phyloP scores from a whole-genome alignment of 2,797 vertebrate species.

The Botia kubotai region DNA sequence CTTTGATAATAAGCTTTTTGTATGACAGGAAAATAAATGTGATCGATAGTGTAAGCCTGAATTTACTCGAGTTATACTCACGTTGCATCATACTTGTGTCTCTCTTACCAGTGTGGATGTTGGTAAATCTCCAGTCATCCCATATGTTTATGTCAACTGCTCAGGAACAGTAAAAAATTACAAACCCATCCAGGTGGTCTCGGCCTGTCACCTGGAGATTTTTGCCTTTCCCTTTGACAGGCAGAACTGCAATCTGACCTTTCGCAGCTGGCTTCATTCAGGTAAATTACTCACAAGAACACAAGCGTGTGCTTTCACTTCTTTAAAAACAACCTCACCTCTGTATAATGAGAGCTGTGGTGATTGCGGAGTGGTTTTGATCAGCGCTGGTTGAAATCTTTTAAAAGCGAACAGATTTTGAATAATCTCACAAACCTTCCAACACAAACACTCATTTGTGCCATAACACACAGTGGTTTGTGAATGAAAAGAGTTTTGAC shows the following conservation, averaged over 20 bases:
- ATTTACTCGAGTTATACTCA: conserved; percentile 3
- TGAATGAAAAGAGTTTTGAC: not conserved
- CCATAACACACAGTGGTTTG: not conserved
- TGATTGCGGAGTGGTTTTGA: conserved; percentile 32
- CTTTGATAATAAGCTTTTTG: conserved; percentile 2
- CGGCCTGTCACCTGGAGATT: conserved; percentile 83
- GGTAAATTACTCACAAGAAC: conserved; percentile 67
- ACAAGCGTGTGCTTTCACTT: conserved; percentile 9
- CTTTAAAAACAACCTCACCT: conserved; percentile 23
- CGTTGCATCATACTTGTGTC: conserved; percentile 11
- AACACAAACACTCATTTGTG: conserved; percentile 10
- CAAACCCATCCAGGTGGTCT: conserved; percentile 84
- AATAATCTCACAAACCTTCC: conserved; percentile 14
- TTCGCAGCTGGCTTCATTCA: conserved; percentile 87
- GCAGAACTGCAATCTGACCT: conserved; percentile 89
- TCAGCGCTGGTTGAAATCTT: conserved; percentile 20
- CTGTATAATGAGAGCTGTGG: conserved; percentile 16
- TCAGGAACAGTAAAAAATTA: conserved; percentile 84
- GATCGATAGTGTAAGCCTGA: not conserved
- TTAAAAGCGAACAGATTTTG: conserved; percentile 29
- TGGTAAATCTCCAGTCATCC: conserved; percentile 79
- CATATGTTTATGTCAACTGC: conserved; percentile 87
- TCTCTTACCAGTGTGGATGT: conserved; percentile 75
- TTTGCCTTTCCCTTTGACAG: conserved; percentile 88
- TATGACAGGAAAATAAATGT: conserved; percentile 4